Conservation (phyloP, 2,113 vertebrate species). For the Anas platyrhynchos region DNA sequence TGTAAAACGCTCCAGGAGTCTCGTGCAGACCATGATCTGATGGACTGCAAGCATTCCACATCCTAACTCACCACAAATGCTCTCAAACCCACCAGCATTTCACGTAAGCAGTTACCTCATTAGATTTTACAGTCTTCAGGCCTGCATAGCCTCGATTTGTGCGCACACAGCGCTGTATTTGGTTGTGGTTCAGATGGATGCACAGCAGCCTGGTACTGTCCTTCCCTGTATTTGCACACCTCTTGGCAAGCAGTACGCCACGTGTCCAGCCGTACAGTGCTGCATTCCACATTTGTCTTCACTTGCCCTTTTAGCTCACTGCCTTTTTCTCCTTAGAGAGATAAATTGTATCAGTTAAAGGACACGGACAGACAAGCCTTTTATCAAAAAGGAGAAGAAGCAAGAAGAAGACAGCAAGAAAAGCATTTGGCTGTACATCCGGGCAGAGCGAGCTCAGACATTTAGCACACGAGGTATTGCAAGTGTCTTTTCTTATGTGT, state of each 20-base stretch:
- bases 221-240: background rate
- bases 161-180: fast-evolving
- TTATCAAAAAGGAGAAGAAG: background rate
- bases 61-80: background rate
- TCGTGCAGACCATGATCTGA: background rate
- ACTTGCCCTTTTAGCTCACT: background rate
- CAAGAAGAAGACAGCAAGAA: background rate
- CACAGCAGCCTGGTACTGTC: fast-evolving
- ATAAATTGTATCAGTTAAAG: background rate
- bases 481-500: background rate
- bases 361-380: background rate
- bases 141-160: background rate
- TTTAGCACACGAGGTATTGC: background rate
- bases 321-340: background rate
- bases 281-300: background rate
- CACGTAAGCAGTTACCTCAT: background rate
- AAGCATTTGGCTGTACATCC: background rate
- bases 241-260: background rate
- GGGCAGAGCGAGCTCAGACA: background rate
- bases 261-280: background rate
- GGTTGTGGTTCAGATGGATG: background rate
- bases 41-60: background rate
- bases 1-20: background rate
- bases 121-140: background rate
- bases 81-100: background rate